Evolutionary conservation across 2,888 invertebrate species (phyloP).

Genomic region (Syrphus vitripennis): DNA sequence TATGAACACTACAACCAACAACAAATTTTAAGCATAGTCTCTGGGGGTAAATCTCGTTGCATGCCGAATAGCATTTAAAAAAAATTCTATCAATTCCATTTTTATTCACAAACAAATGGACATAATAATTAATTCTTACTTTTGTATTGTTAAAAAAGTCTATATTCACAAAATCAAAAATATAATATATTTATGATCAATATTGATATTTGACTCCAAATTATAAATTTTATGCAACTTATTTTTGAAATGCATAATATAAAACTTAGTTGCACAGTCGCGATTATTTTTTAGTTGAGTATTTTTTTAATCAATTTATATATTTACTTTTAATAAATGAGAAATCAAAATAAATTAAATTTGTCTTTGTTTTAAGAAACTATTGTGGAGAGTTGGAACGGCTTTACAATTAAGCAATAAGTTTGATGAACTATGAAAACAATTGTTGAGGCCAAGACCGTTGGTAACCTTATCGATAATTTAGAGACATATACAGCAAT

Average conservation of each 20-base stretch:
- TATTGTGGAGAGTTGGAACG: no score
- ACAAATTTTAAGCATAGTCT: slow-evolving; percentile 27
- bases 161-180: slow-evolving; percentile 20
- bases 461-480: no score
- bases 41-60: slow-evolving; percentile 11
- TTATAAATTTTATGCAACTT: neutral
- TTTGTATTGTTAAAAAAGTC: slow-evolving; percentile 19
- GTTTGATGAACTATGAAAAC: no score
- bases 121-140: slow-evolving; percentile 14
- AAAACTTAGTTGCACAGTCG: neutral
- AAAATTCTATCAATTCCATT: slow-evolving; percentile 47
- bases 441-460: no score
- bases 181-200: neutral
- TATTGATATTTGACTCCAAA: neutral
- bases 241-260: neutral
- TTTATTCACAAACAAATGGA: slow-evolving; percentile 24
- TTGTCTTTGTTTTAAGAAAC: neutral
- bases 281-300: neutral
- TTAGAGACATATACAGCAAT: no score
- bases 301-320: slow-evolving; percentile 12
- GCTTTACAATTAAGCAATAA: no score
- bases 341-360: neutral
- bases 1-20: slow-evolving; percentile 10
- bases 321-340: slow-evolving; percentile 17
- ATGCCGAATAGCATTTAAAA: slow-evolving; percentile 9